Percentiles rank a stretch among this genome's conserved stretches.
These are phyloP conservation scores for Halcyon smyrnensis DNA, from an alignment of 2,797 vertebrate genomes.

Conservation along the genomic window DNA sequence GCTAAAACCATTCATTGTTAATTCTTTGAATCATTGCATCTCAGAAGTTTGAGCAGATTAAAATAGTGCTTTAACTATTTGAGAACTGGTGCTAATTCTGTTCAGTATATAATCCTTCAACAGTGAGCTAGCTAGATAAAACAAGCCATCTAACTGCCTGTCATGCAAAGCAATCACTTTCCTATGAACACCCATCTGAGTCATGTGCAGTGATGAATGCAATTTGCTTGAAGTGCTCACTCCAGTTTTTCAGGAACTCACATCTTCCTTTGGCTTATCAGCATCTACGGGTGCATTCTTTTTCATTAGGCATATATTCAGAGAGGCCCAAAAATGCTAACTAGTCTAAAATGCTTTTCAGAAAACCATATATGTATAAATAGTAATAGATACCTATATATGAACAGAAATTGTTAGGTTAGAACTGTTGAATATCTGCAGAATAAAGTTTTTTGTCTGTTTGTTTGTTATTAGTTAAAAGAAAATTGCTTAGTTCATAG, in stretches of 20 bases:
- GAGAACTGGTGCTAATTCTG: background rate
- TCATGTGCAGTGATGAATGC: background rate
- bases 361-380: background rate
- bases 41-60: background rate
- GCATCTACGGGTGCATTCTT: background rate
- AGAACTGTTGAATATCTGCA: background rate
- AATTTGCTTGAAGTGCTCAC: background rate
- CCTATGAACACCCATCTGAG: background rate
- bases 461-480: background rate
- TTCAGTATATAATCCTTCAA: background rate
- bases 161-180: background rate
- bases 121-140: background rate
- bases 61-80: background rate
- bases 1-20: background rate
- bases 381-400: background rate
- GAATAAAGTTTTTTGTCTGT: background rate
- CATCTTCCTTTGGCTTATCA: background rate
- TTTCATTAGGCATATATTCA: background rate
- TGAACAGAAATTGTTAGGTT: background rate
- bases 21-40: background rate
- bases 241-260: slow-evolving; percentile 41
- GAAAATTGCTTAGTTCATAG: background rate
- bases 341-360: background rate
- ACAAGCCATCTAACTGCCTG: background rate
- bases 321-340: background rate